These are phyloP conservation scores for Typhlomys cinereus DNA, from an alignment of 2,113 vertebrate species.

Conservation along the genomic window DNA sequence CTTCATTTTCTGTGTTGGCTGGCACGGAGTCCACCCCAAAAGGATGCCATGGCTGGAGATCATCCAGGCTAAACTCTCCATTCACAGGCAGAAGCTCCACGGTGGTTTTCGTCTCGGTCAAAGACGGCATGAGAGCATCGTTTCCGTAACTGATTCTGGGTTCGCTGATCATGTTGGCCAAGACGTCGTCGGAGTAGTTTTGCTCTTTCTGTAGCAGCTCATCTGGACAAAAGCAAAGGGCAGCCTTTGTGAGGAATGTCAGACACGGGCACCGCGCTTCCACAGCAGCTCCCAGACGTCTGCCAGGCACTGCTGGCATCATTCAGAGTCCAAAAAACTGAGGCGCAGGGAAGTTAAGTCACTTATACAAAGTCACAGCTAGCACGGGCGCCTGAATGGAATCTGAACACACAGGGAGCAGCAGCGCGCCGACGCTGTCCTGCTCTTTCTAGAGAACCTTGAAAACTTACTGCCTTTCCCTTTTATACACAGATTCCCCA, in stretches of 20 bases:
- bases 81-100: constrained; percentile 94
- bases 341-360: rapidly evolving
- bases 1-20: constrained; percentile 96
- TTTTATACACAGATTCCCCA: neutral
- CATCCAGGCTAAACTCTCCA: constrained; percentile 90
- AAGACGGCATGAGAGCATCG: constrained; percentile 96
- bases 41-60: constrained; percentile 94
- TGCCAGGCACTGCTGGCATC: rapidly evolving
- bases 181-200: constrained; percentile 95
- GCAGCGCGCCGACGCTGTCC: neutral
- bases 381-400: neutral
- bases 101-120: constrained; percentile 93
- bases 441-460: rapidly evolving
- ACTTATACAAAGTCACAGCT: neutral
- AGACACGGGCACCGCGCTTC: rapidly evolving
- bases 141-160: constrained; percentile 97
- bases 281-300: too few relatives aligned
- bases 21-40: constrained; percentile 95
- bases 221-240: constrained; percentile 82
- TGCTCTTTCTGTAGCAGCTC: constrained; percentile 97
- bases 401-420: neutral
- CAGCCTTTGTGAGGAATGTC: neutral
- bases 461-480: neutral
- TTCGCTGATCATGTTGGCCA: constrained; percentile 96
- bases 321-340: neutral